phyloP scores from a whole-genome alignment of 2,888 invertebrate species.

The Sinhomidia bicolor region DNA sequence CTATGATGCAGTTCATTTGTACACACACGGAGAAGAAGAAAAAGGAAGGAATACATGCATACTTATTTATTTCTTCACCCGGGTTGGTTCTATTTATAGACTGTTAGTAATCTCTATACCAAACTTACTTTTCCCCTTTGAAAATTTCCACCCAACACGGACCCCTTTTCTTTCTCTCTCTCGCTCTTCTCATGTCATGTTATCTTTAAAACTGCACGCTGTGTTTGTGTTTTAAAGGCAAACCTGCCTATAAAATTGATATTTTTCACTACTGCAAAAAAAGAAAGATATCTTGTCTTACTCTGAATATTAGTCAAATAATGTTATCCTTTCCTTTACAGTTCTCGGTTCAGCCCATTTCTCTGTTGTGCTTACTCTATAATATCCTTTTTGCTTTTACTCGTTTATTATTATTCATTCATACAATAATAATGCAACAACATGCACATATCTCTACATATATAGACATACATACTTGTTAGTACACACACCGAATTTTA shows the following conservation, averaged over 20 bases:
- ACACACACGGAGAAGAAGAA: neutral
- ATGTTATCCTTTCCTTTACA: constrained; percentile 41
- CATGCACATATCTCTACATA: neutral
- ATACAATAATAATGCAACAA: neutral
- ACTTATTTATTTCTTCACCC: constrained; percentile 58
- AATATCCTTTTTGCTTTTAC: constrained; percentile 43
- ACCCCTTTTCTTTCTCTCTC: constrained; percentile 48
- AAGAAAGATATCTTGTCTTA: neutral
- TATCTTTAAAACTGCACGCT: constrained; percentile 1
- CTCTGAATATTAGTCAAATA: neutral
- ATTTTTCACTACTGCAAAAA: constrained; percentile 7
- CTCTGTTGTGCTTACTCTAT: constrained; percentile 33
- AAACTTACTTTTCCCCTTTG: constrained; percentile 50
- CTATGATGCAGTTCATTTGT: neutral
- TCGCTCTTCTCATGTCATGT: constrained; percentile 8
- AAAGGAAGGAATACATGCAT: neutral
- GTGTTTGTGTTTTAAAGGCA: constrained; percentile 11
- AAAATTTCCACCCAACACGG: constrained; percentile 54
- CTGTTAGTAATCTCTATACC: constrained; percentile 56
- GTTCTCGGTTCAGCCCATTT: constrained; percentile 22
- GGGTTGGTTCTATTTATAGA: constrained; percentile 68
- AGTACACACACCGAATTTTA: neutral
- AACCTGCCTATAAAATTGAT: constrained; percentile 6
- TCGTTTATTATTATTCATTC: neutral
- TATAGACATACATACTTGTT: neutral